Conservation (phyloP, 2,113 vertebrate species). For the Podarcis cretensis region DNA sequence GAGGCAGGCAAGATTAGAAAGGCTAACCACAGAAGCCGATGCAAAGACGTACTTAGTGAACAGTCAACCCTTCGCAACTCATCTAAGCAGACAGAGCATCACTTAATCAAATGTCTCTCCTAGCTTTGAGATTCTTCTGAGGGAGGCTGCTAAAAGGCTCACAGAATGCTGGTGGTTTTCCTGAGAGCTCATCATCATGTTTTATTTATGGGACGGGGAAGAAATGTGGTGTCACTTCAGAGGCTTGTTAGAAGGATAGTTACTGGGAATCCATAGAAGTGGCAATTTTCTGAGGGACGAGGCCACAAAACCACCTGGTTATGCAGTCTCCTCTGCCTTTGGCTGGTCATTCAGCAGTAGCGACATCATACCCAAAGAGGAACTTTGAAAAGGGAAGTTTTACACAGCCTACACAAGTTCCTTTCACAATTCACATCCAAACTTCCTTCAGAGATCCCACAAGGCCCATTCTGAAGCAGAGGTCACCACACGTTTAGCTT, state of each 20-base stretch:
- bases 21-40: not conserved
- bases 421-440: not conserved
- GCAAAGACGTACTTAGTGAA: not conserved
- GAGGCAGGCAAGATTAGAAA: not conserved
- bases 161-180: not conserved
- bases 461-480: not conserved
- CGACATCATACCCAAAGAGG: not conserved
- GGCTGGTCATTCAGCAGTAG: not conserved
- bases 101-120: constrained; percentile 15
- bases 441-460: not conserved
- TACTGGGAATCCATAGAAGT: not conserved
- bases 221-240: not conserved
- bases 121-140: not conserved
- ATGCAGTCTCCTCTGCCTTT: not conserved
- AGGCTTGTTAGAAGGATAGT: not conserved
- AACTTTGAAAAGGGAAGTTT: not conserved
- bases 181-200: not conserved
- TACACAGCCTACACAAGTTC: not conserved
- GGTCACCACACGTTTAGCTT: no score
- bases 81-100: not conserved
- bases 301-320: not conserved
- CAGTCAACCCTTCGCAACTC: not conserved
- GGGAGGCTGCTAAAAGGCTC: not conserved
- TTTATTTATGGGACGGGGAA: not conserved
- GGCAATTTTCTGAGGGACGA: not conserved